Base-by-base conservation (phyloP, 2,888 invertebrate species). In the Cephus pygmeus region DNA sequence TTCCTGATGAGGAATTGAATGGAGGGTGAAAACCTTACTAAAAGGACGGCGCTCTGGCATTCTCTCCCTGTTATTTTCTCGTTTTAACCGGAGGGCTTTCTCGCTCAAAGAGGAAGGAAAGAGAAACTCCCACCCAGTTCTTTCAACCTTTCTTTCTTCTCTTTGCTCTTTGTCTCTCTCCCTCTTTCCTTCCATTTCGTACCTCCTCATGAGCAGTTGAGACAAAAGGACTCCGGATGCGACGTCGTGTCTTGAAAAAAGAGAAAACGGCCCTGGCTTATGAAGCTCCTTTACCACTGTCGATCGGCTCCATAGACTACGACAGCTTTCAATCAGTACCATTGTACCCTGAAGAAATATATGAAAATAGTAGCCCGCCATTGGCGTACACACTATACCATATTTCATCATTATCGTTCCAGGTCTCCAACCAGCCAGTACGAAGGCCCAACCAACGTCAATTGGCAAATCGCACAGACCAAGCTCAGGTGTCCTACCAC, bases 391-490 rank as follows among this genome's bases (percentile, higher is more conserved):
- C 23, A 9, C 23, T 56, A 56, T 9, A 9, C 23, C 23, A 56
- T 56, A 30, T 34, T 75, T 74, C 75, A 73, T 77, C 81, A 83
- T 75, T 69, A 69, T 12, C 76, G 78, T 85, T 85, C 34, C 85
- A 90, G 90, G 90, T 88, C 86, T 90, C 81, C 90, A 90, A 84
- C 88, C 90, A 80, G 87, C 89, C 80, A 90, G 86, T 86, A 89
- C 89, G 86, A 90, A 90, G 87, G 87, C 89, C 81, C 90, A 88
- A 82, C 90, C 90, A 79, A 87, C 88, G 81, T 83, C 90, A 82
- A 88, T 89, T 83, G 89, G 90, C 80, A 91, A 91, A 82, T 89
- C 90, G 79, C 90, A 90, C 86, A 88, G 90, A 85, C 88, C 90
- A 77, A 91, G 89, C 87, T 87, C 90, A 82, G 90, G 89, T 78